Conservation (phyloP, 2,797 vertebrate species). For the Xiphorhynchus erythropygius region DNA sequence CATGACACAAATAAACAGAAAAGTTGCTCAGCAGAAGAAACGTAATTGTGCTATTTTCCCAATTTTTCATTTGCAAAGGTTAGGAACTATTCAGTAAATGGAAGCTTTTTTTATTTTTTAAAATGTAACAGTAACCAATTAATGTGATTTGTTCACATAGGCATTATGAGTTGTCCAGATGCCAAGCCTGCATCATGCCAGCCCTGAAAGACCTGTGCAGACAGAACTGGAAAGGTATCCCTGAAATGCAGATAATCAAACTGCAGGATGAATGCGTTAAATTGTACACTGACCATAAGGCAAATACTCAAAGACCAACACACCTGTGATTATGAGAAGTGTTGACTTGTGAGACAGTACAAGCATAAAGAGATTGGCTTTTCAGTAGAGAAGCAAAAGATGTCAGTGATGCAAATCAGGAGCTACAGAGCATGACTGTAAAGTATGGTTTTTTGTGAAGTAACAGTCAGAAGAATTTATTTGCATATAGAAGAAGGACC, state of each 20-base stretch:
- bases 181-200: background rate
- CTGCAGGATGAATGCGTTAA: background rate
- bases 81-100: background rate
- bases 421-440: background rate
- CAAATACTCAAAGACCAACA: background rate
- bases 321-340: background rate
- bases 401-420: rapidly evolving
- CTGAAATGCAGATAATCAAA: background rate
- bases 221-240: background rate
- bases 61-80: background rate
- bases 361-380: background rate
- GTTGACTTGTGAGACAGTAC: background rate
- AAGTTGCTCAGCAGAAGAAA: conserved; percentile 15
- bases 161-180: background rate
- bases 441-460: background rate
- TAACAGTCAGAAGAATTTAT: background rate
- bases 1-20: conserved; percentile 17
- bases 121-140: background rate
- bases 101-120: background rate
- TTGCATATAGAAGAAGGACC: background rate
- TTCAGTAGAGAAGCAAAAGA: background rate
- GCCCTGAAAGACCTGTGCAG: background rate
- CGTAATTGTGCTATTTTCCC: background rate
- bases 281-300: background rate
- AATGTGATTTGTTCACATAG: background rate